Evolutionary conservation across 1,140 invertebrate species (phyloP).

Genomic region (Heliconius himera): DNA sequence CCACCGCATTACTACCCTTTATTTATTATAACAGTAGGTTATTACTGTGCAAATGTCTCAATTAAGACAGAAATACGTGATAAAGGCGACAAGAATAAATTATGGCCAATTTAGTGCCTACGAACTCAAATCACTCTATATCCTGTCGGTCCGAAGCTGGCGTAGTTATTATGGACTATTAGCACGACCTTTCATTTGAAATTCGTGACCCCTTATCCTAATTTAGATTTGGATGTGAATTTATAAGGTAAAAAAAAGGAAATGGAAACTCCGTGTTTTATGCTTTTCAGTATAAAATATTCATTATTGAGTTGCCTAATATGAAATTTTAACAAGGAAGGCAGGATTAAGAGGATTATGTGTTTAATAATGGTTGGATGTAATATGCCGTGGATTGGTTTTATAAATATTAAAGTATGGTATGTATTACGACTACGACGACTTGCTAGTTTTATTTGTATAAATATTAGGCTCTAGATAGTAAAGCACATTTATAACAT

Average conservation of each 20-base stretch:
- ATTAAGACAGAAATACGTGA: constrained; percentile 73
- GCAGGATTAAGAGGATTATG: constrained; percentile 2
- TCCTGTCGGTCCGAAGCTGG: constrained; percentile 43
- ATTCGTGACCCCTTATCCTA: constrained; percentile 39
- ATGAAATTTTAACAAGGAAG: constrained; percentile 17
- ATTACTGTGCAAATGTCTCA: constrained; percentile 76
- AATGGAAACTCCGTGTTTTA: constrained; percentile 29
- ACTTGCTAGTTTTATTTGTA: too few relatives aligned
- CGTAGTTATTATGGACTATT: constrained; percentile 48
- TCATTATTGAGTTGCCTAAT: constrained; percentile 14
- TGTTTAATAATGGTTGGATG: constrained; percentile 4
- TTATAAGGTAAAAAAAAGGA: constrained; percentile 33
- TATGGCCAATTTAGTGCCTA: constrained; percentile 63
- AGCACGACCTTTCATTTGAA: constrained; percentile 39
- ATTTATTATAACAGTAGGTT: constrained; percentile 53
- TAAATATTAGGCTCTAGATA: too few relatives aligned
- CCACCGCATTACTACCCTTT: constrained; percentile 32
- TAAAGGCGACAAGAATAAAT: constrained; percentile 72
- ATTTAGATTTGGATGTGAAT: constrained; percentile 32
- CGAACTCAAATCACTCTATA: constrained; percentile 63
- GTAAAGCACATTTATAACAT: too few relatives aligned
- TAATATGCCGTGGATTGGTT: background rate
- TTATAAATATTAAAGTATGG: background rate
- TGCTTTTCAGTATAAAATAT: constrained; percentile 16
- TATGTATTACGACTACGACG: background rate